phyloP scores from a whole-genome alignment of 2,113 vertebrate species.

The Tor tambroides region DNA sequence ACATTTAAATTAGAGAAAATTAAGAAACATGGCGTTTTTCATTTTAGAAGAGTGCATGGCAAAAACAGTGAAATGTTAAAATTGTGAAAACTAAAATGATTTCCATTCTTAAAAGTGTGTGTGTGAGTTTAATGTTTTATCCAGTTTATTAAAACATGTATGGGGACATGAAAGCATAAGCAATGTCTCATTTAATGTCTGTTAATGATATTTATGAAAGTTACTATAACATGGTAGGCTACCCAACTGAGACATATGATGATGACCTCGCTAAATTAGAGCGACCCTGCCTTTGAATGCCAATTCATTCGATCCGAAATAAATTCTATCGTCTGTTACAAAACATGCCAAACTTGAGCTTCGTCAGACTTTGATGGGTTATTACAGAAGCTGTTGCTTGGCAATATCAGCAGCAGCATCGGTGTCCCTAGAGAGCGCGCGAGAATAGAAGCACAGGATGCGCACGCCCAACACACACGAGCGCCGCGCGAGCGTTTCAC shows the following conservation, averaged over 20 bases:
- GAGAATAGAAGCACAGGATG: slow-evolving; percentile 51
- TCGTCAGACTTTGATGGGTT: slow-evolving; percentile 22
- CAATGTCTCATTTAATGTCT: neutral
- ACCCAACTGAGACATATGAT: neutral
- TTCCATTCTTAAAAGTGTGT: neutral
- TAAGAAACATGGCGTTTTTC: neutral
- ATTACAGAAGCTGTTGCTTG: slow-evolving; percentile 54
- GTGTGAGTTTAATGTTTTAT: neutral
- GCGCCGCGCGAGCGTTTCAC: slow-evolving; percentile 13
- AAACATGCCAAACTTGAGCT: slow-evolving; percentile 26
- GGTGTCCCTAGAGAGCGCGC: slow-evolving; percentile 53
- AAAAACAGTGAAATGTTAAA: neutral
- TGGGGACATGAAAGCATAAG: neutral
- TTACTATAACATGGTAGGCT: neutral
- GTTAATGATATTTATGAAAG: neutral
- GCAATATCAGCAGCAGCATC: slow-evolving; percentile 55
- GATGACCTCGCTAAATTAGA: neutral
- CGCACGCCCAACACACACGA: slow-evolving; percentile 44
- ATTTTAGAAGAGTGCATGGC: neutral
- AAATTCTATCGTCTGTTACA: neutral
- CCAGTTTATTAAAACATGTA: neutral
- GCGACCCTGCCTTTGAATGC: neutral
- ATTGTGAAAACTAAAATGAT: neutral
- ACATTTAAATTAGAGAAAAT: neutral
- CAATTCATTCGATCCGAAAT: too few relatives aligned